These are phyloP conservation scores for Panopea generosa DNA, from an alignment of 2,888 invertebrate genomes.

Conservation along the genomic window DNA sequence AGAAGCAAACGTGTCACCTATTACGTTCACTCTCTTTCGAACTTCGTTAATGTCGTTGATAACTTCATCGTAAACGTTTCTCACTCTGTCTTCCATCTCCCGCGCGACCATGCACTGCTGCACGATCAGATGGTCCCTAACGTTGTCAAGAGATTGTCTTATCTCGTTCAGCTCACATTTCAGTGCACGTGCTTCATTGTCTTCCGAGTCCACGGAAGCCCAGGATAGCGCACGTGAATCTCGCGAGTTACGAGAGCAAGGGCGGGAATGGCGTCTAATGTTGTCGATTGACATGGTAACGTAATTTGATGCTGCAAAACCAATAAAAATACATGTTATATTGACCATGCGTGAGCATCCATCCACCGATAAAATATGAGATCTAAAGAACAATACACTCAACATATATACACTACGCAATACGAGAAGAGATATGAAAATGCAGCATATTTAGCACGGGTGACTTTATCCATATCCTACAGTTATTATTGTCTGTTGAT, in stretches of 20 bases:
- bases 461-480: too few species aligned
- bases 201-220: slow-evolving; percentile 16
- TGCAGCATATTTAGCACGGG: too few species aligned
- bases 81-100: slow-evolving; percentile 50
- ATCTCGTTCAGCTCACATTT: slow-evolving; percentile 44
- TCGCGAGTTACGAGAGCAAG: neutral
- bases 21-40: slow-evolving; percentile 40
- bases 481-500: too few species aligned
- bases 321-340: too few species aligned
- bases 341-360: too few species aligned
- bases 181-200: slow-evolving; percentile 12
- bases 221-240: slow-evolving; percentile 12
- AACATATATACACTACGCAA: too few species aligned
- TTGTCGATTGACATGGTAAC: too few species aligned
- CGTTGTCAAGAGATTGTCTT: slow-evolving; percentile 33
- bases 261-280: too few species aligned
- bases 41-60: slow-evolving; percentile 51
- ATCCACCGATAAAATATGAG: too few species aligned
- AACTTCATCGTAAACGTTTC: slow-evolving; percentile 54
- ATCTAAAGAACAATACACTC: too few species aligned
- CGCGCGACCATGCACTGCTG: slow-evolving; percentile 48
- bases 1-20: slow-evolving; percentile 36
- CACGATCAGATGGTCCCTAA: slow-evolving; percentile 32
- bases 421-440: too few species aligned
- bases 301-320: too few species aligned